Evolutionary conservation across 2,888 invertebrate species (phyloP).

Genomic region (Drosophila colorata): DNA sequence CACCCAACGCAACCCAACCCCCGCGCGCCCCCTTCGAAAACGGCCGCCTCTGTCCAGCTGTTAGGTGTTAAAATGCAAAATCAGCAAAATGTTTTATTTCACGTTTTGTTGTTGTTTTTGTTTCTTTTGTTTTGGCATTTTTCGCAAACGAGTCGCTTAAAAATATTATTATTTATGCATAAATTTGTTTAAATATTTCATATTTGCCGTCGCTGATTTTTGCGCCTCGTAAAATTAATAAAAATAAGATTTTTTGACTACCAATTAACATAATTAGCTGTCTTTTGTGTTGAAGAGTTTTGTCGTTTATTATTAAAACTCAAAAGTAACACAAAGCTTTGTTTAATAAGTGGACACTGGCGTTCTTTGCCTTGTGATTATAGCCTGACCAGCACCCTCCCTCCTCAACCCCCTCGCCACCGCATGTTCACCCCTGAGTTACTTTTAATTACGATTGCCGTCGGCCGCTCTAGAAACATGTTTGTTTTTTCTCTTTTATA

Average conservation of each 20-base stretch:
- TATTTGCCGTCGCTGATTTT: constrained; percentile 67
- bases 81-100: constrained; percentile 49
- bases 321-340: constrained; percentile 20
- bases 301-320: not conserved
- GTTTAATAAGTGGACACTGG: constrained; percentile 21
- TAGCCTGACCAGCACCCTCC: not conserved
- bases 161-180: constrained; percentile 45
- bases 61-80: constrained; percentile 70
- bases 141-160: constrained; percentile 8
- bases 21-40: not conserved
- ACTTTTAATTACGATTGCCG: constrained; percentile 62
- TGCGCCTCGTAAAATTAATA: constrained; percentile 78
- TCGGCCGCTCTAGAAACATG: constrained; percentile 58
- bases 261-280: constrained; percentile 78
- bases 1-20: too few relatives aligned
- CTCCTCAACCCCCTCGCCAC: not conserved
- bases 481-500: constrained; percentile 24
- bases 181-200: constrained; percentile 40
- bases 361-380: constrained; percentile 25
- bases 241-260: constrained; percentile 54
- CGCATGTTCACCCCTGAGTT: not conserved
- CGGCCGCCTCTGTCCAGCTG: constrained; percentile 15
- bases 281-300: constrained; percentile 40
- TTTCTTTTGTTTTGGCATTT: constrained; percentile 5
- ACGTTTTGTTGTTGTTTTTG: not conserved